phyloP scores from a whole-genome alignment of 2,888 invertebrate genomes.

The Eledona agricola region DNA sequence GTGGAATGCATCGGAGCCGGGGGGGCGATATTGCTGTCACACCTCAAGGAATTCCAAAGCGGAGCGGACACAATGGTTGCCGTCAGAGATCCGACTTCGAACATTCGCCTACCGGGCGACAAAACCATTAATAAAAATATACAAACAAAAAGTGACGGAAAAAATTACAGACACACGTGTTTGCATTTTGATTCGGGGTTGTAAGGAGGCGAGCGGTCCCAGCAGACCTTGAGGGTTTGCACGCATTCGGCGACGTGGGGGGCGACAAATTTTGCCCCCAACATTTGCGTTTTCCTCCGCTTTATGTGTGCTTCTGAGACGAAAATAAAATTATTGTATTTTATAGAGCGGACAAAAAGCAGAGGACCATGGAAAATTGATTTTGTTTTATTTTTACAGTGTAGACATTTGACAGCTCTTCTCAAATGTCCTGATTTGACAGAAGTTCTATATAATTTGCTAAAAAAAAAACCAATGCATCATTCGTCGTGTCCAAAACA shows the following conservation, averaged over 20 bases:
- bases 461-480: no score
- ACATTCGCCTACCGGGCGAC: conserved; percentile 42
- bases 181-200: conserved; percentile 28
- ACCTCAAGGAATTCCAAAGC: conserved; percentile 46
- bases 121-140: conserved; percentile 37
- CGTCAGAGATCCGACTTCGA: conserved; percentile 33
- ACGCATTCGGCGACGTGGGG: conserved; percentile 4
- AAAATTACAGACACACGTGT: conserved; percentile 19
- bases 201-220: conserved; percentile 21
- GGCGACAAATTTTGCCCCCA: not conserved
- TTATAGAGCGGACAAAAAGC: no score
- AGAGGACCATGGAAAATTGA: no score
- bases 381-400: no score
- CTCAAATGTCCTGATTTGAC: no score
- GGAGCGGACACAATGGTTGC: conserved; percentile 42
- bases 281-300: no score
- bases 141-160: conserved; percentile 3
- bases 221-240: conserved; percentile 6
- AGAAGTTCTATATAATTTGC: no score
- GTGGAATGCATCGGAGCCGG: conserved; percentile 53
- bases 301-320: no score
- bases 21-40: conserved; percentile 39
- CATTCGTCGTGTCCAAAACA: no score
- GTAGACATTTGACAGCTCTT: no score
- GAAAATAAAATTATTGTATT: no score